Percentiles rank a stretch among this genome's conserved stretches.
phyloP scores from a whole-genome alignment of 2,797 vertebrate genomes.

The Coregonus ussuriensis region DNA sequence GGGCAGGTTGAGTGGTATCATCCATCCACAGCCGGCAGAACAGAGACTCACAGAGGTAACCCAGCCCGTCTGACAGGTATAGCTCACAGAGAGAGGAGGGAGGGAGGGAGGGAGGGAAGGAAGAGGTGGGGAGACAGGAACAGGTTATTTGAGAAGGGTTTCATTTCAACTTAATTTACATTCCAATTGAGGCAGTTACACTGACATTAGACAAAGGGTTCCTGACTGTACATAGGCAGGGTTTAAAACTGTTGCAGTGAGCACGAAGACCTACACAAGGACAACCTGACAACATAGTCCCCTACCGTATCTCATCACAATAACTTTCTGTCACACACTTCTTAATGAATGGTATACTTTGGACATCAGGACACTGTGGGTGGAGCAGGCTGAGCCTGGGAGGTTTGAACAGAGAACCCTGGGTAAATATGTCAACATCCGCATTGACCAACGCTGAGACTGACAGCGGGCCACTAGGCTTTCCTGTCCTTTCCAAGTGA shows the following conservation, averaged over 20 bases:
- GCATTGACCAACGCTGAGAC: neutral
- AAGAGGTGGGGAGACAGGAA: constrained; percentile 35
- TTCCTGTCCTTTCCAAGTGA: constrained; percentile 27
- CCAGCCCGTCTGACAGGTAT: constrained; percentile 69
- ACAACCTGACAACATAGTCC: neutral
- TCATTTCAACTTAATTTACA: constrained; percentile 38
- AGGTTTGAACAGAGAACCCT: neutral
- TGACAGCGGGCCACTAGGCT: constrained; percentile 9
- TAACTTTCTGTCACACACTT: neutral
- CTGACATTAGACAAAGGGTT: neutral
- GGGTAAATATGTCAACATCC: constrained; percentile 22
- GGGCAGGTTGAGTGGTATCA: constrained; percentile 55
- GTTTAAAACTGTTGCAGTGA: neutral
- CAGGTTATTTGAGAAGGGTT: constrained; percentile 20
- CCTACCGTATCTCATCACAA: neutral
- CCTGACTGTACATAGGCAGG: neutral
- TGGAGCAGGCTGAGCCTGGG: neutral
- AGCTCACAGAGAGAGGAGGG: constrained; percentile 43
- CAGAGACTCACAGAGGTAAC: constrained; percentile 19
- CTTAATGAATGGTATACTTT: neutral
- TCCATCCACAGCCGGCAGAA: constrained; percentile 23
- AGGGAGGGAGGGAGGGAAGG: constrained; percentile 37
- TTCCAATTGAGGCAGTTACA: constrained; percentile 34
- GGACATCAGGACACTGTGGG: neutral
- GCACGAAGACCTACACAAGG: neutral